Percentiles rank a stretch among this genome's conserved stretches.
These are phyloP conservation scores for Styela plicata DNA, from an alignment of 23 tunicate genomes.

Conservation along the genomic window DNA sequence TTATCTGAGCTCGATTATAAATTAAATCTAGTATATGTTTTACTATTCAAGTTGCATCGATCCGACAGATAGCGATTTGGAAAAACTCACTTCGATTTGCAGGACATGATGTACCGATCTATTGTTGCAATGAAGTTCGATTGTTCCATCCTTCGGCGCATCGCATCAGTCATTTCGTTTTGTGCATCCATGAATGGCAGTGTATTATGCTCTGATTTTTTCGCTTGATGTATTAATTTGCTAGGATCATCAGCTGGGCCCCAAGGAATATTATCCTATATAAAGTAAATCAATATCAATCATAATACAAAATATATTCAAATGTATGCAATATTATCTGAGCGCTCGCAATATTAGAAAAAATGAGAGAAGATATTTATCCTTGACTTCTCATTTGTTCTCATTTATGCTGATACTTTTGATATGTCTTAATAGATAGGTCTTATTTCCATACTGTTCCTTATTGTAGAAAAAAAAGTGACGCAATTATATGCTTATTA, in stretches of 20 bases:
- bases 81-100: constrained; percentile 41
- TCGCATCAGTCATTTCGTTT: constrained; percentile 12
- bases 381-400: too few relatives aligned
- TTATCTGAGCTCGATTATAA: background rate
- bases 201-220: background rate
- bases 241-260: constrained; percentile 9
- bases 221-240: background rate
- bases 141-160: constrained; percentile 14
- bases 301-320: too few relatives aligned
- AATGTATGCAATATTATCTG: too few relatives aligned
- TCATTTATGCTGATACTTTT: too few relatives aligned
- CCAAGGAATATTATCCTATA: constrained; percentile 50
- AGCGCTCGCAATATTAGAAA: too few relatives aligned
- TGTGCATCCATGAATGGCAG: background rate
- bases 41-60: background rate
- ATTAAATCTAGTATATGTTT: background rate
- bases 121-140: constrained; percentile 18
- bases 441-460: too few relatives aligned
- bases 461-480: too few relatives aligned
- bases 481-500: too few relatives aligned
- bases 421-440: too few relatives aligned
- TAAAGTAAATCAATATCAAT: too few relatives aligned
- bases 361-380: too few relatives aligned
- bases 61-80: background rate
- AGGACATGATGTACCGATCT: constrained; percentile 27